Base-by-base conservation (phyloP, 2,113 vertebrate genomes). In the Perca fluviatilis region DNA sequence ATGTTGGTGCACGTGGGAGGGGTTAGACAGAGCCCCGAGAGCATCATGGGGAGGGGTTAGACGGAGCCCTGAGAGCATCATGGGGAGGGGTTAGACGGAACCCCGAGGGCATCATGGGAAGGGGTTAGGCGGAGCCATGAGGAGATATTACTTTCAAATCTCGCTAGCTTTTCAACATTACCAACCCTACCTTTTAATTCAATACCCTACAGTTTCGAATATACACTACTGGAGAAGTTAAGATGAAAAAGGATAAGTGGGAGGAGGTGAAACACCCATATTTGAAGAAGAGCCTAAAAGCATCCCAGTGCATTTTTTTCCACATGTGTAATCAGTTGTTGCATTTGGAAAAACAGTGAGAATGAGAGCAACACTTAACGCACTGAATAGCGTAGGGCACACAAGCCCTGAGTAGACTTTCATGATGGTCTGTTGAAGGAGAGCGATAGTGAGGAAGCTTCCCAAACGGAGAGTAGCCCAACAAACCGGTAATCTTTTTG, bases 401-500 rank as follows among this genome's bases (percentile, higher is more conserved):
- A 7, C 51, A 56, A 57, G n/a, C 33, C 73, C 18, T 0, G 46
- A 60, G 71, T 77, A 36, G 5, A 84, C 50, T 63, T 56, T 71
- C 36, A 65, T 25, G 33, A 74, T 74, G 74, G 73, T 69, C 63
- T 70, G 72, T 70, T 66, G 66, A 84, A 57, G 77, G 46, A 33
- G 58, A 54, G 64, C 12, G 47, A 85, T 58, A 16, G 56, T 14
- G 63, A 71, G 56, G 79, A 72, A 46, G 75, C 36, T 50, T 60
- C 60, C 69, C 77, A 67, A 54, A 23, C 56, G 3, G 77, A 86
- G 76, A 85, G 51, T 0, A 27, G 53, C 73, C 77, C 69, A 61
- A 73, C 81, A 71, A 80, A 80, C 74, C 71, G 47, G n/a, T 84
- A 84, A 88, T 86, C 87, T 79, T 79, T 72, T 70, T 74, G 80